Evolutionary conservation across 2,797 vertebrate species (phyloP), one percentile per base, ranked within the genome.

Genomic region (Amniataba percoides): DNA sequence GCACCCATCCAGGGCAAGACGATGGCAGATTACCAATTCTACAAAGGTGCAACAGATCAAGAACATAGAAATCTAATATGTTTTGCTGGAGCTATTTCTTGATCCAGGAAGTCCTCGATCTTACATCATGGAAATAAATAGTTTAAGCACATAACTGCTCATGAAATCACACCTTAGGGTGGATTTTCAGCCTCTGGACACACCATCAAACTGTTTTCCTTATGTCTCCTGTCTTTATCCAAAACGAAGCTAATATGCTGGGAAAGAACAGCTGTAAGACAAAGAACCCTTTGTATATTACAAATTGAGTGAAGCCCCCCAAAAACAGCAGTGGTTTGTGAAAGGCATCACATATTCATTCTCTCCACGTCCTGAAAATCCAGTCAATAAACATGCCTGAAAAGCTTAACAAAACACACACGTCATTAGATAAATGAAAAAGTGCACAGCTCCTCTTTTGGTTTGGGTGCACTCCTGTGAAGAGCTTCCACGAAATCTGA

Each of bases 401-500:
- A 46, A 40, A 71, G 13, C 49, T 67, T 53, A 74, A 68, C 11
- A 65, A 9, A 71, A 68, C 34, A 12, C 42, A 36, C 45, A 61
- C 31, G 15, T 31, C 4, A n/a, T 48, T 16, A 51, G 27, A 59
- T 51, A 9, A 67, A 48, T 42, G 31, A 56, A 40, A 69, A 46
- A 76, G 56, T 40, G 58, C 55, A 77, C 43, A 68, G 66, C 57
- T 66, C 39, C 53, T 43, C 43, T 72, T 68, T 49, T 48, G 40
- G 14, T 60, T 27, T 16, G 9, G 51, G 48, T 1, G 11, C 55
- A 56, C 16, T 13, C 10, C 55, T 79, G 39, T 66, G 42, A 83
- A 75, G 55, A 53, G 51, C 58, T 83, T 80, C 57, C 40, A 58
- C 5, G 8, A 63, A 77, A 66, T 75, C 57, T 36, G 56, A 87